Evolutionary conservation across 2,888 invertebrate species (phyloP).

Genomic region (Eudasyphora cyanicolor): DNA sequence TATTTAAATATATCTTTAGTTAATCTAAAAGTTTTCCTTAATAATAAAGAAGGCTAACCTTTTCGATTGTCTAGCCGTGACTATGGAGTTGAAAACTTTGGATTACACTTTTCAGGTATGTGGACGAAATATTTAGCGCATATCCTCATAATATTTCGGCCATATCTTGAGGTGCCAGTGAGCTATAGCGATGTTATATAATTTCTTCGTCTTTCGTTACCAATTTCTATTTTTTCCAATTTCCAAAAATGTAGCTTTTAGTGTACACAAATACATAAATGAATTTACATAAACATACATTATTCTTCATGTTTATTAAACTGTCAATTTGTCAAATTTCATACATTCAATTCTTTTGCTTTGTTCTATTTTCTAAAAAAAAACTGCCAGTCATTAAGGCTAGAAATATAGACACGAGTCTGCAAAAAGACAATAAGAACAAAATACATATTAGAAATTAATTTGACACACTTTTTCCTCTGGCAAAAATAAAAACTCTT

Average conservation of each 20-base stretch:
- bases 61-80: too few species aligned
- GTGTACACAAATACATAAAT: background rate
- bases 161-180: too few species aligned
- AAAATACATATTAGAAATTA: conserved; percentile 42
- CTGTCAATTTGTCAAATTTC: conserved; percentile 11
- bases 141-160: too few species aligned
- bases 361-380: too few species aligned
- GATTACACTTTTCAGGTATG: too few species aligned
- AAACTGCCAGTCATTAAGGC: conserved; percentile 36
- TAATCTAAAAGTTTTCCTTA: too few species aligned
- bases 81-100: too few species aligned
- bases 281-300: background rate
- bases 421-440: background rate
- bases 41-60: too few species aligned
- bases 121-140: too few species aligned
- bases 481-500: background rate
- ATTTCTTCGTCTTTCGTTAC: background rate
- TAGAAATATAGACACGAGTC: conserved; percentile 8
- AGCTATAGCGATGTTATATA: too few species aligned
- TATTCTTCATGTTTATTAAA: background rate
- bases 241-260: background rate
- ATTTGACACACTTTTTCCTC: conserved; percentile 61
- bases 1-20: too few species aligned
- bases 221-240: background rate
- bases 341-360: background rate